Base-by-base conservation (phyloP, 2,113 vertebrate genomes). In the Osmerus mordax region DNA sequence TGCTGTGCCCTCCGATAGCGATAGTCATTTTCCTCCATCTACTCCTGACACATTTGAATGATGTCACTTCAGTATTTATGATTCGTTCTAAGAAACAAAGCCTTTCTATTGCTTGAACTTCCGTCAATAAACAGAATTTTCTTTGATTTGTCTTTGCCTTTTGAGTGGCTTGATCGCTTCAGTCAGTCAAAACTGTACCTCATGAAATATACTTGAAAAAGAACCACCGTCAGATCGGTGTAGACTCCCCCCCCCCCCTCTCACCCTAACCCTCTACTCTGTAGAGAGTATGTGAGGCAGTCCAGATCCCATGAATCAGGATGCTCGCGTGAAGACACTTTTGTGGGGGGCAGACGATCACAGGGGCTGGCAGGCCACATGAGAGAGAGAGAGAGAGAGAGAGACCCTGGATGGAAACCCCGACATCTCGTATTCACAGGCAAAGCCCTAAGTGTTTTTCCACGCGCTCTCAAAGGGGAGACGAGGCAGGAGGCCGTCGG, bases 361-460 rank as follows among this genome's bases (percentile, higher is more conserved):
- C 69, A 85, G 77, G 77, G 84, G 67, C 71, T 70, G 76, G 76
- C 62, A 3, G 73, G 81, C 88, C 89, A 89, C 89, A 89, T 85
- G 78, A 89, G 84, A 89, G 82, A 21, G 66, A 53, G 72, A n/a
- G 78, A 89, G 84, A 89, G 82, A 21, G 66, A 85, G 84, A 84
- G 81, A 88, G 90, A 80, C 79, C 83, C 79, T 75, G 76, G 71
- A 59, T 9, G 58, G 41, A 12, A 67, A 63, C 74, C 60, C 55
- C 72, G 83, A 84, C 85, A 79, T 82, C 83, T 76, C 77, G 77
- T 68, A 78, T 85, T 84, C 86, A 84, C 88, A 84, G 88, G 80
- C 73, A 69, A 83, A 81, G 77, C 70, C 67, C 28, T 72, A 90
- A 87, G 86, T 82, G 81, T 84, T 90, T 89, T 87, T 83, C 85